Evolutionary conservation across 2,797 vertebrate species (phyloP), one percentile per base, ranked within the genome.

Genomic region (Rhinatrema bivittatum): DNA sequence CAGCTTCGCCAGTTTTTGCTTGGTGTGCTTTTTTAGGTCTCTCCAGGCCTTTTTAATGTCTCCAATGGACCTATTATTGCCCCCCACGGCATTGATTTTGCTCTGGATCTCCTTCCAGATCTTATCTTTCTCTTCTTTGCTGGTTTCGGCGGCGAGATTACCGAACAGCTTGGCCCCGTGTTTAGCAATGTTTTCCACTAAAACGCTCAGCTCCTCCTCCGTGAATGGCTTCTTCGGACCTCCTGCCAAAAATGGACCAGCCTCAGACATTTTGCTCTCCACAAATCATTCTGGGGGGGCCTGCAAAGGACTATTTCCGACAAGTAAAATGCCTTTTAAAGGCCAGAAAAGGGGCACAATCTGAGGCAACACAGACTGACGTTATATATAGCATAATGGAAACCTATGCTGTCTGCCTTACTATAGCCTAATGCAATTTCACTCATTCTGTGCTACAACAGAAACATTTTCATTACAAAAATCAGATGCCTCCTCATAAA

Each of bases 161-260:
- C 29, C 35, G 37, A 50, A 37, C 12, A 50, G 25, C 16, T 50
- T 39, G 29, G 33, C 16, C 34, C 39, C 47, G n/a, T 42, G 24
- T 24, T 50, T 50, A 47, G 10, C 16, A 42, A 50, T 50, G 10
- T 42, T 43, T 29, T 50, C 39, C 47, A 50, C 16, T 43, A 50
- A 50, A 29, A 13, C 23, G 20, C 38, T 50, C 39, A 50, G 16
- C 17, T 50, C 47, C 24, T 38, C 34, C 24, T 50, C 47, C 29
- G 47, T 25, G 29, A 43, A 20, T 22, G 24, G 29, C 20, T 29
- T 13, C 29, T 24, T 50, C 20, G 33, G 33, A 25, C 34, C 10
- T 37, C 47, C 47, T 50, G 29, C 16, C 36, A 32, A 42, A 50
- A 39, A 50, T 28, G 46, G 43, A n/a, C 34, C 25, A 50, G 50